Evolutionary conservation across 2,113 vertebrate genomes (phyloP).

Genomic region (Azemiops feae): DNA sequence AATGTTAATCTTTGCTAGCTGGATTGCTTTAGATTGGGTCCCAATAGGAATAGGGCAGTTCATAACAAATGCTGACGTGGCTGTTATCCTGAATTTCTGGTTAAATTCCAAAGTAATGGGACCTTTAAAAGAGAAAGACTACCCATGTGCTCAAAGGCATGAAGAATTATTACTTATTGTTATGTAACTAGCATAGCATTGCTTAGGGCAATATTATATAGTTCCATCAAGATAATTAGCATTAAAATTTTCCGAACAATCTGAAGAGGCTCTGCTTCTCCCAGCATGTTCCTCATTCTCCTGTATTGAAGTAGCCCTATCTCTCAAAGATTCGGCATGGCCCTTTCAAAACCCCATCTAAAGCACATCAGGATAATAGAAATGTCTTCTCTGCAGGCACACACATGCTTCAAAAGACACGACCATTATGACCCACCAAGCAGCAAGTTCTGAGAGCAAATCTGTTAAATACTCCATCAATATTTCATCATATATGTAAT

Average conservation of each 20-base stretch:
- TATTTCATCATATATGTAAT: neutral
- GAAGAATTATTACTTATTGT: accelerated
- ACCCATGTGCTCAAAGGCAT: accelerated
- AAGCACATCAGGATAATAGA: neutral
- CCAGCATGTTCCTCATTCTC: neutral
- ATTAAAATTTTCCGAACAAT: neutral
- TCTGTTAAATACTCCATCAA: neutral
- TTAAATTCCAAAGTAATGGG: constrained; percentile 21
- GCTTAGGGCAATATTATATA: neutral
- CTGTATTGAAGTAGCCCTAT: neutral
- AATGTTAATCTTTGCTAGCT: constrained; percentile 28
- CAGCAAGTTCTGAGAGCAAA: neutral
- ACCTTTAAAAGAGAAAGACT: neutral
- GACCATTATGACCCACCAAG: neutral
- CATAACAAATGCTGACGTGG: constrained; percentile 32
- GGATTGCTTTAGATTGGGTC: constrained; percentile 34
- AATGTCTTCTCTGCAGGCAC: neutral
- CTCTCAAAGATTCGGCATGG: neutral
- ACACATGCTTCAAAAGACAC: neutral
- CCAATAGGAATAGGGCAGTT: constrained; percentile 50
- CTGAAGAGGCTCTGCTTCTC: neutral
- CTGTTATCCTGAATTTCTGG: constrained; percentile 32
- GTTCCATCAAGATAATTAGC: neutral
- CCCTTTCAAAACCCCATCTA: neutral
- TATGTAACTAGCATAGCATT: neutral